Conservation (phyloP, 2,113 vertebrate species). For the Casuarius casuarius region DNA sequence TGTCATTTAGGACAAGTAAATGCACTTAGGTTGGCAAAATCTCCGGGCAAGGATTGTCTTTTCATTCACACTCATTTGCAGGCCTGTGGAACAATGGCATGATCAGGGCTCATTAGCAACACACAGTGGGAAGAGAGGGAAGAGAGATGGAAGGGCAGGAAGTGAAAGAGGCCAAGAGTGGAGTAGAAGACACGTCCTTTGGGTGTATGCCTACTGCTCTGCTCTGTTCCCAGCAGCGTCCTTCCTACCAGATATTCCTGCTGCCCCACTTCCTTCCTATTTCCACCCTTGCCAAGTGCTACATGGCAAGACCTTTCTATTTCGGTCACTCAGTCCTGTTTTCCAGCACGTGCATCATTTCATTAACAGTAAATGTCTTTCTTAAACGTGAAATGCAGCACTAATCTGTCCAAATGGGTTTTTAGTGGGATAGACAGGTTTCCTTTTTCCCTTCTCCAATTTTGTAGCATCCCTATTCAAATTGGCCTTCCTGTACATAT, state of each 20-base stretch:
- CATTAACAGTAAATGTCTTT: not conserved
- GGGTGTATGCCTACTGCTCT: not conserved
- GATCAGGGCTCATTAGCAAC: not conserved
- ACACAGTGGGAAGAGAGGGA: not conserved
- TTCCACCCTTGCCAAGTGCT: not conserved
- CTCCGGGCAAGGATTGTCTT: not conserved
- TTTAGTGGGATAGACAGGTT: not conserved
- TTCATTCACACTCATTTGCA: slow-evolving; percentile 10
- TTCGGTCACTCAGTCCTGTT: slow-evolving; percentile 38
- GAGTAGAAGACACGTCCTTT: not conserved
- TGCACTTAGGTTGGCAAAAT: not conserved
- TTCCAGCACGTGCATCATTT: slow-evolving; percentile 43
- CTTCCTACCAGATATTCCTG: not conserved
- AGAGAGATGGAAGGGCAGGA: not conserved
- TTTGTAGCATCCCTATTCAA: not conserved
- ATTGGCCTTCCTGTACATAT: slow-evolving; percentile 41
- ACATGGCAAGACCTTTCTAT: not conserved
- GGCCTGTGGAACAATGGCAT: not conserved
- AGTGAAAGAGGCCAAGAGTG: not conserved
- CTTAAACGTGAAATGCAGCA: not conserved
- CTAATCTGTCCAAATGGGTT: not conserved
- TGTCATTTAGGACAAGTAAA: not conserved
- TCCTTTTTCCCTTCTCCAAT: not conserved
- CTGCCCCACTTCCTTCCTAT: not conserved
- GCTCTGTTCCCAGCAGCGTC: not conserved